A percentile compares a stretch with the other conserved stretches of the same genome.
phyloP scores from a whole-genome alignment of 2,888 invertebrate species.

The Tortrix viridana region DNA sequence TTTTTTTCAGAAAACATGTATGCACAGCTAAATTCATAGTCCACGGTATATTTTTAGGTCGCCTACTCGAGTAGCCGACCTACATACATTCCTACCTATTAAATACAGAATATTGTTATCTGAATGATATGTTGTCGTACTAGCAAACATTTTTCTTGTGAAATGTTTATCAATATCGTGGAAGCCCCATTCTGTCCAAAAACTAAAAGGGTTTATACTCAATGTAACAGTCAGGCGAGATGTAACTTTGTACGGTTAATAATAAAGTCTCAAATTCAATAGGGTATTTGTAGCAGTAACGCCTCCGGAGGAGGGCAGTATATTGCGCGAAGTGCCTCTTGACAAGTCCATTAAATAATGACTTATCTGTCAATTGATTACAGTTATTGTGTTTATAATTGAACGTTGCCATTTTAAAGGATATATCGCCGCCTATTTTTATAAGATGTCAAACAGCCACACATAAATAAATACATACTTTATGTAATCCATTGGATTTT shows the following conservation, averaged over 20 bases:
- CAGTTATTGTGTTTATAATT: neutral
- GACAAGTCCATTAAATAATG: no score
- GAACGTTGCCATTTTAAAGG: neutral
- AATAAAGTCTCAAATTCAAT: no score
- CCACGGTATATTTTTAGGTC: neutral
- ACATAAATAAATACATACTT: no score
- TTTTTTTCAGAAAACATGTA: neutral
- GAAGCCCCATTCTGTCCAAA: neutral
- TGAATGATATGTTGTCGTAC: conserved; percentile 1
- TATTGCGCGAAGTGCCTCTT: no score
- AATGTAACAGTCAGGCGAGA: no score
- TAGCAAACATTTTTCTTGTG: conserved; percentile 24
- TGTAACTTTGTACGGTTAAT: no score
- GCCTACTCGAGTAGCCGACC: neutral
- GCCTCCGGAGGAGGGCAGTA: no score
- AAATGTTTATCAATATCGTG: conserved; percentile 4
- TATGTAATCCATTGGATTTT: no score
- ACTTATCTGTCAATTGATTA: conserved; percentile 1
- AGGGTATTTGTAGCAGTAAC: no score
- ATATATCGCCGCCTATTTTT: no score
- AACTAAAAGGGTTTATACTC: neutral
- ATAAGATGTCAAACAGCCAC: no score
- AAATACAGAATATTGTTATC: conserved; percentile 12
- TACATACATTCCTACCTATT: conserved; percentile 15
- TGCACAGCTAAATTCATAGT: neutral